These are phyloP conservation scores for Poeciliopsis prolifica DNA, from an alignment of 2,113 vertebrate species.

Conservation along the genomic window DNA sequence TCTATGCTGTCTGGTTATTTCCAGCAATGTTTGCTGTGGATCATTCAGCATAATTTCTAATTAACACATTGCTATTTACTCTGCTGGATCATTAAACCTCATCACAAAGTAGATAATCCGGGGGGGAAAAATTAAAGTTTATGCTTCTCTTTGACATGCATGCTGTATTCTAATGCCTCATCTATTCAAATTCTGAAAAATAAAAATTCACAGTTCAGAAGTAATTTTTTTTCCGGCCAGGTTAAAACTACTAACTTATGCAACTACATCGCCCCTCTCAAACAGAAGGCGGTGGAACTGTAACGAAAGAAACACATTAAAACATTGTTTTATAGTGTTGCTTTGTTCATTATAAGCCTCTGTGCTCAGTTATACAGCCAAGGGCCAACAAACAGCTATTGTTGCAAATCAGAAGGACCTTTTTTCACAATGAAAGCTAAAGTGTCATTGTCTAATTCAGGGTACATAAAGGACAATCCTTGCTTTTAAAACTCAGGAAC, in stretches of 20 bases:
- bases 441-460: constrained; percentile 26
- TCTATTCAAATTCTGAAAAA: constrained; percentile 65
- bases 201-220: constrained; percentile 66
- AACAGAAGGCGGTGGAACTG: background rate
- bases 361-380: background rate
- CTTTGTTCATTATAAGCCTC: background rate
- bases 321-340: background rate
- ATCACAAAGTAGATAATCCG: constrained; percentile 81
- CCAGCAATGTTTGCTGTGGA: constrained; percentile 71
- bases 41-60: constrained; percentile 79
- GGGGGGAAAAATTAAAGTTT: constrained; percentile 77
- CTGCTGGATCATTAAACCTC: constrained; percentile 78
- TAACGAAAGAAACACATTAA: background rate
- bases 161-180: constrained; percentile 70
- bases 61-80: constrained; percentile 84
- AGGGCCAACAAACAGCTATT: constrained; percentile 2
- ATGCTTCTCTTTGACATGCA: constrained; percentile 67
- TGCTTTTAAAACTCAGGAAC: constrained; percentile 32
- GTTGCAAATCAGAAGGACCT: constrained; percentile 4
- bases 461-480: background rate
- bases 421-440: constrained; percentile 30
- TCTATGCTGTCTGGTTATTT: constrained; percentile 56
- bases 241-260: constrained; percentile 1
- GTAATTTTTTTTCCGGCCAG: constrained; percentile 43
- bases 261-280: background rate